Evolutionary conservation across 2,888 invertebrate genomes (phyloP).

Genomic region (Tridacna gigas): DNA sequence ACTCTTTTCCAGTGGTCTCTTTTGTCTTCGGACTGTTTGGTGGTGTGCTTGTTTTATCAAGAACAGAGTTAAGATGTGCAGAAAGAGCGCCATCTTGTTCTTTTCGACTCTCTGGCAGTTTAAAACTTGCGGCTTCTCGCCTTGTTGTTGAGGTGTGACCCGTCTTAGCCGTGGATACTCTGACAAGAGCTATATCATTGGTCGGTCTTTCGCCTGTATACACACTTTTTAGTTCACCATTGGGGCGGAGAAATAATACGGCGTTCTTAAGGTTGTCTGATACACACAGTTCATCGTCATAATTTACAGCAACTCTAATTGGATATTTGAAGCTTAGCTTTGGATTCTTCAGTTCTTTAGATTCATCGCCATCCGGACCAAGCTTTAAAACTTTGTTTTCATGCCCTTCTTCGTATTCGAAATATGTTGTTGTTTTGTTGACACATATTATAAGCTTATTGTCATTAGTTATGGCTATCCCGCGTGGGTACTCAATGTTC

Average conservation of each 20-base stretch:
- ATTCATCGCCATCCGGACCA: constrained; percentile 64
- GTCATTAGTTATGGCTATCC: constrained; percentile 58
- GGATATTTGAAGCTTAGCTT: constrained; percentile 63
- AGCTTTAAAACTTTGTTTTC: constrained; percentile 63
- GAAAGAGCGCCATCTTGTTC: constrained; percentile 54
- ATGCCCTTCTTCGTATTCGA: constrained; percentile 57
- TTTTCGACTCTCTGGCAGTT: constrained; percentile 50
- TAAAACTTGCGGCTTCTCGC: constrained; percentile 45
- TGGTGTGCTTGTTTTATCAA: constrained; percentile 41
- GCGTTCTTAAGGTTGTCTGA: constrained; percentile 64
- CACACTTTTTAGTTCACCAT: constrained; percentile 54
- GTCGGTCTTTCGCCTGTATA: constrained; percentile 42
- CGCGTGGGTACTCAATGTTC: constrained; percentile 59
- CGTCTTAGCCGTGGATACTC: constrained; percentile 12
- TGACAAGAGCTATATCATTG: constrained; percentile 43
- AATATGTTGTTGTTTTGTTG: constrained; percentile 59
- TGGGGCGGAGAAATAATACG: constrained; percentile 52
- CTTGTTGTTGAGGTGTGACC: constrained; percentile 42
- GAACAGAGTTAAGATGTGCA: constrained; percentile 37
- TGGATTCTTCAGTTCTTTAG: constrained; percentile 62
- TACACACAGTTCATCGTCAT: constrained; percentile 63
- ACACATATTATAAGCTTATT: constrained; percentile 62
- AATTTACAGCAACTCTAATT: constrained; percentile 64
- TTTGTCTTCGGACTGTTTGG: constrained; percentile 45
- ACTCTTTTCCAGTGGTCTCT: constrained; percentile 32